Evolutionary conservation across 2,797 vertebrate genomes (phyloP).

Genomic region (Acropternis orthonyx): DNA sequence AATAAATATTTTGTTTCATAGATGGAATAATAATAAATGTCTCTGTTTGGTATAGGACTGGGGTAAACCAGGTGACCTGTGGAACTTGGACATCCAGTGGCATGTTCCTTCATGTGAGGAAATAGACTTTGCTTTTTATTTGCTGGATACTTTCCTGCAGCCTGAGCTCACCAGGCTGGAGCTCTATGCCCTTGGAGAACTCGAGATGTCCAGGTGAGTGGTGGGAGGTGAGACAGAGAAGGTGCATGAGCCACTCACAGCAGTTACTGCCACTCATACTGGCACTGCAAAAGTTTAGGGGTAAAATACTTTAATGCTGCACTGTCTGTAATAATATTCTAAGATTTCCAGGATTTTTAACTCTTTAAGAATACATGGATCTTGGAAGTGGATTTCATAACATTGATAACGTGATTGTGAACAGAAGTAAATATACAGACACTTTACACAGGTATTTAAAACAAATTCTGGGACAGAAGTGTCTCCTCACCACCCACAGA

Average conservation of each 20-base stretch:
- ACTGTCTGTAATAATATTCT: neutral
- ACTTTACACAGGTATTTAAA: neutral
- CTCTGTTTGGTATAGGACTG: constrained; percentile 84
- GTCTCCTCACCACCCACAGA: no score
- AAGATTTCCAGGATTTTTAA: neutral
- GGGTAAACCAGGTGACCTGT: constrained; percentile 93
- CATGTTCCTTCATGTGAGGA: constrained; percentile 90
- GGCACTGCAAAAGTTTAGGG: neutral
- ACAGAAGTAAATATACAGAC: neutral
- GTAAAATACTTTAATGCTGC: neutral
- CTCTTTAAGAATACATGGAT: neutral
- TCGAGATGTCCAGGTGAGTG: constrained; percentile 90
- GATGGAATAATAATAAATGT: neutral
- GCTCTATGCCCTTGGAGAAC: constrained; percentile 82
- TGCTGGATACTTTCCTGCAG: constrained; percentile 91
- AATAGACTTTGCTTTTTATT: constrained; percentile 85
- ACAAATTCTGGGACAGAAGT: neutral
- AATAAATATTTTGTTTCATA: neutral
- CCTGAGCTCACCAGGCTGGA: constrained; percentile 90
- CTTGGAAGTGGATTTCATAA: neutral
- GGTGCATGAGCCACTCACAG: neutral
- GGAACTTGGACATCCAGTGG: constrained; percentile 93
- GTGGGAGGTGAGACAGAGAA: fast-evolving
- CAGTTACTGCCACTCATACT: neutral
- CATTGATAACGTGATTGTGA: neutral